Evolutionary conservation across 2,113 vertebrate genomes (phyloP), one percentile per base, ranked within the genome.

Genomic region (Cinclus cinclus): DNA sequence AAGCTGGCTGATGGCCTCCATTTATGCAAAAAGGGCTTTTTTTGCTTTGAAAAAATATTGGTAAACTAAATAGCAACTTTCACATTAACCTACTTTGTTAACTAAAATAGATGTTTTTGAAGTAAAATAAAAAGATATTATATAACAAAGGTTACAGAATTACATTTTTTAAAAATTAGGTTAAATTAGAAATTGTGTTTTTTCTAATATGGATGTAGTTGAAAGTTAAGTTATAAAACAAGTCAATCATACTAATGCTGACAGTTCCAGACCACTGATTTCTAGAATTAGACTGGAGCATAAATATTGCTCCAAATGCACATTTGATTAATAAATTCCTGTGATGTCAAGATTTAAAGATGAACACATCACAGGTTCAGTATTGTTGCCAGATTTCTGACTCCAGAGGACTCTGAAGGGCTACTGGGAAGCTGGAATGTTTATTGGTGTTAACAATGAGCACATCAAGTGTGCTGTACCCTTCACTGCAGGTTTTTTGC

Each of bases 181-280:
- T 88, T 89, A 89, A 97, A 96, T 94, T 89, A 86, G 94, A 83
- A 95, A 83, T 82, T 69, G 69, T 25, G 75, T 94, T 96, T 90
- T 35, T 86, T 93, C 94, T 95, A 94, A 92, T 96, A 93, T 81
- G 96, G 91, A 96, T 83, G 49, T 76, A 94, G 62, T 82, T 92
- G 80, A 87, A 83, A 95, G 89, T 94, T 94, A 92, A 91, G 53
- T 47, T 92, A 50, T 83, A 89, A 93, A 97, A 83, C 41, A 85
- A 91, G 88, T 96, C 91, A 94, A 42, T 64, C 55, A 42, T 82
- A 82, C 80, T 89, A 92, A 88, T 78, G 73, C 56, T 90, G 92
- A 58, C 77, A 92, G 82, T 80, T 94, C 77, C 53, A 76, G 39
- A 80, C 50, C 85, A 73, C 64, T 70, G 31, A 19, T 52, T 88